Evolutionary conservation across 2,113 vertebrate genomes (phyloP).

Genomic region (Mola mola): DNA sequence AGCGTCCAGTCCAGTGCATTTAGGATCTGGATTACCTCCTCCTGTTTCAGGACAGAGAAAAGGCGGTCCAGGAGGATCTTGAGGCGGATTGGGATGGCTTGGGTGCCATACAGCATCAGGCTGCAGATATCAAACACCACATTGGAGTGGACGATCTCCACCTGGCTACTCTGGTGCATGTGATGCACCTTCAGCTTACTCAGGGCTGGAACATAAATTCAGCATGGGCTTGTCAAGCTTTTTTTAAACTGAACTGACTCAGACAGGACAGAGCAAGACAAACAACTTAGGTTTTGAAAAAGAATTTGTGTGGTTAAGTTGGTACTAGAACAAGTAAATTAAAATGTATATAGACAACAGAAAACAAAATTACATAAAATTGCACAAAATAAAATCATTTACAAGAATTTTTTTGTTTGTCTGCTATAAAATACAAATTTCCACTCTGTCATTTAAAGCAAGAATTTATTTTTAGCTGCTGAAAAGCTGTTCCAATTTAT

Average conservation of each 20-base stretch:
- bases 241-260: no score
- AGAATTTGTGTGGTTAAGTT: no score
- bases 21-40: constrained; percentile 96
- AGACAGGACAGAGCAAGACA: not conserved
- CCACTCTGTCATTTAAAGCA: no score
- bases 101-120: constrained; percentile 96
- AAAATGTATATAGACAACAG: no score
- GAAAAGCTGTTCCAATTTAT: not conserved
- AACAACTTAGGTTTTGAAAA: not conserved
- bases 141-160: constrained; percentile 97
- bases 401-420: no score
- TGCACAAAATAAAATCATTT: no score
- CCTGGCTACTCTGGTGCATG: constrained; percentile 91
- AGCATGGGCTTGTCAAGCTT: no score
- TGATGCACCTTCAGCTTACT: constrained; percentile 94
- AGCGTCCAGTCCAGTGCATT: constrained; percentile 96
- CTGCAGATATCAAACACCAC: constrained; percentile 99
- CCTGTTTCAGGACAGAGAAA: constrained; percentile 96
- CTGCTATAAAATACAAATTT: no score
- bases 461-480: not conserved
- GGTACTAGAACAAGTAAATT: no score
- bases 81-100: constrained; percentile 94
- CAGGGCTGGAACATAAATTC: constrained; percentile 84
- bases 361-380: no score
- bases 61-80: constrained; percentile 98